Base-by-base conservation (phyloP, 2,797 vertebrate genomes). In the Syngnathus rostellatus region DNA sequence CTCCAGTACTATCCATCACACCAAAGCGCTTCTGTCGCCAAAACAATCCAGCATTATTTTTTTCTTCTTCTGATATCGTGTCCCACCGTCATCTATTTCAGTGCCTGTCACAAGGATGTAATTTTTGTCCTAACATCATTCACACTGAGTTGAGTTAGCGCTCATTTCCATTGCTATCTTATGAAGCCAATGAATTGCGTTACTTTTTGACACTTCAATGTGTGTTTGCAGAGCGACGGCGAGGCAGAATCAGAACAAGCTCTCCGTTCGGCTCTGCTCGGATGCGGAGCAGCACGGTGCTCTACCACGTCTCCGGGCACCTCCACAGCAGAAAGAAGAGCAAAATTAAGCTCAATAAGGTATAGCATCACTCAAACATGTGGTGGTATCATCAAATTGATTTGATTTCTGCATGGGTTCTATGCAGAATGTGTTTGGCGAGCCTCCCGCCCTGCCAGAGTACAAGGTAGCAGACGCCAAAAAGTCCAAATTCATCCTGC, bases 341-440 rank as follows among this genome's bases (percentile, higher is more conserved):
- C 91, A 98, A 98, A 89, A 87, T 99, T 86, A 99, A 99, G 89
- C 92, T 99, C 85, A 99, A 98, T 88, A 98, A 98, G 81, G 96
- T 98, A 92, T 60, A 50, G n/a, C 2, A 6, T 71, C 37, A 11
- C 21, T 17, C 50, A 53, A n/a, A 53, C 50, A 53, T n/a, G 3
- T 23, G 50, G n/a, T 10, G 50, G 21, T 10, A n/a, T 53, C 10
- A 53, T 53, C 21, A 53, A 53, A 53, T 9, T 25, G 12, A 43
- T 43, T 23, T 43, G 14, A 17, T 17, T 16, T n/a, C 10, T 23
- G 23, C 21, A 38, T 62, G 40, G 23, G 21, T 25, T 41, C 40
- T 43, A 2, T 64, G 10, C 88, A 99, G 97, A 99, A 98, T 68
- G 94, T 99, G 82, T 98, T 99, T 66, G 94, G 97, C 66, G 95